Evolutionary conservation across 2,888 invertebrate genomes (phyloP), one percentile per base, ranked within the genome.

Genomic region (Xiphydria camelus): DNA sequence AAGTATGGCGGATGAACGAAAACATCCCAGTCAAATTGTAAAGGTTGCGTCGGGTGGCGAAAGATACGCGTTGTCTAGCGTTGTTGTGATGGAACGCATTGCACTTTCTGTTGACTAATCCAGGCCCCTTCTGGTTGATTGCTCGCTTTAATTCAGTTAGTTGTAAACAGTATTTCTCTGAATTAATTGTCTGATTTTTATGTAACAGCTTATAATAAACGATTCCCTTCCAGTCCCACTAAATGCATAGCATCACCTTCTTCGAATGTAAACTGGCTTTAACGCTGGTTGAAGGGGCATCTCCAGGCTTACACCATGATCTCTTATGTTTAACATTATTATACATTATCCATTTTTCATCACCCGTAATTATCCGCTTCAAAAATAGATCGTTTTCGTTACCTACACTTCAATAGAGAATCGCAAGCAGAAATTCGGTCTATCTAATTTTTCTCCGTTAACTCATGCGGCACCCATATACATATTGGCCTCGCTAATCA

Each of bases 231-330:
- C 17, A 38, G 54, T 54, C 40, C 51, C 51, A 51, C 41, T 48
- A 51, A 49, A 55, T 39, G 47, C 47, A 45, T 23, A 47, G 49
- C 39, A 47, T 51, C 49, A 45, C 37, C 22, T 45, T 45, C 26
- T 64, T 36, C 58, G 57, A 41, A 35, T 57, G 46, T 44, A 55
- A 47, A 49, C 55, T 41, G 36, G 47, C 50, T 49, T 51, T 61
- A 20, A 41, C 51, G 34, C 34, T 49, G 33, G 18, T 51, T 57
- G 57, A 53, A 46, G 49, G 38, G 20, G 46, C 50, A 55, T 60
- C 56, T 47, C 47, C 51, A 41, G 40, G 40, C 41, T 43, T 51
- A 31, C 47, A 49, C 52, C 51, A 55, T 42, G 44, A 56, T 42
- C 52, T 53, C 42, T 61, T 59, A 38, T 53, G 40, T 45, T 48